Evolutionary conservation across 2,113 vertebrate species (phyloP), one percentile per base, ranked within the genome.

Genomic region (Condylura cristata): DNA sequence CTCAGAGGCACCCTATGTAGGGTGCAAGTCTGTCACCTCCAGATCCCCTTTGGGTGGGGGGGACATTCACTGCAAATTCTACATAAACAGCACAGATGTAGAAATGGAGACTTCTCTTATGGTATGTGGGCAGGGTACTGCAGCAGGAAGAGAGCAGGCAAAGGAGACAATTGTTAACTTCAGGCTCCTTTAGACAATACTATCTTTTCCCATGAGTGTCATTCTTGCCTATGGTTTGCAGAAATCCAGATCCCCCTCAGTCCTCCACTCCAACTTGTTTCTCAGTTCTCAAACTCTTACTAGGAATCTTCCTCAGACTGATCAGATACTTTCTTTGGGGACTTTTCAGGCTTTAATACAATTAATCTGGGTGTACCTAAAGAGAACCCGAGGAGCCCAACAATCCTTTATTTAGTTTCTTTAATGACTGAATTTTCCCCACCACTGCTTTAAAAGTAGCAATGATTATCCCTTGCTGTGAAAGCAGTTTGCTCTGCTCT

Each of bases 381-480:
- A 71, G 1, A 93, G 37, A 13, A 75, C 2, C 11, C 81, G 51
- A 75, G 20, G n/a, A 17, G 1, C 8, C 34, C 39, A 90, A 44
- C 6, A 61, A n/a, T 41, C 37, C 28, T 81, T 68, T 16, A 63
- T 65, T 90, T 84, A 58, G 75, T 44, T 74, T 92, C 28, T 58
- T 56, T 39, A 81, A 60, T 56, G 53, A 41, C 34, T 86, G 20
- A 39, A 79, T 88, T 6, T 87, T 94, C 7, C 75, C 37, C 20
- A 60, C n/a, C 24, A 34, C 82, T 88, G 56, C 65, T 93, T 82
- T 65, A 63, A 86, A 95, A 95, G 48, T 32, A 90, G 9, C 20
- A 86, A 48, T 39, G 9, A 28, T 86, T 53, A n/a, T 39, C 66
- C 92, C 34, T 53, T 13, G 1, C 82, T 74, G 76, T 72, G 71